phyloP scores from a whole-genome alignment of 2,797 vertebrate species.

The Novumbra hubbsi region DNA sequence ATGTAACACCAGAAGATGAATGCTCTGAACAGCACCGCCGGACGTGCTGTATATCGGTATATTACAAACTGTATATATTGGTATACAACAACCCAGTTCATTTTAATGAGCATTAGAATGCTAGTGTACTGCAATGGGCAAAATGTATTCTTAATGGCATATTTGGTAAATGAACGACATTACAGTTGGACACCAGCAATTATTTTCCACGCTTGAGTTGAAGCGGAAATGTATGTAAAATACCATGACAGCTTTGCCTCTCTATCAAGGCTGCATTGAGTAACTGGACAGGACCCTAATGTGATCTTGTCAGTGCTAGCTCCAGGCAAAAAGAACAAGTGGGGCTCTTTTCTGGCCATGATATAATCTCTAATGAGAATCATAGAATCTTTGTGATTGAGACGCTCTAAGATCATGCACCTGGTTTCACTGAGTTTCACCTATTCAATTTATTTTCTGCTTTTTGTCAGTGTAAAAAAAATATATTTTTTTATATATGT shows the following conservation, averaged over 20 bases:
- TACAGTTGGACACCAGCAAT: not conserved
- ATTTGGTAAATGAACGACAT: not conserved
- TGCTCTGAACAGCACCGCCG: not conserved
- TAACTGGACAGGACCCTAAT: slow-evolving; percentile 4
- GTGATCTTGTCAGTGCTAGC: not conserved
- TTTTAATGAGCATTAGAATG: not conserved
- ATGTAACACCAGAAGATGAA: not conserved
- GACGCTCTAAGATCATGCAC: not conserved
- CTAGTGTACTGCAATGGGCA: not conserved
- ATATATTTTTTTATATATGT: not conserved
- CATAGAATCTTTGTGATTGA: not conserved
- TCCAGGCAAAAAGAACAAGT: not conserved
- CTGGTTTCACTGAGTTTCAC: not conserved
- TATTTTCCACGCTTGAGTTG: not conserved
- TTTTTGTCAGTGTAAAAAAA: not conserved
- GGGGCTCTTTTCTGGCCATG: not conserved
- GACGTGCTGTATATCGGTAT: not conserved
- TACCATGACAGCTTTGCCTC: not conserved
- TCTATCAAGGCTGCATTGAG: not conserved
- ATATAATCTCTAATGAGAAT: not conserved
- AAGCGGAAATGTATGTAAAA: not conserved
- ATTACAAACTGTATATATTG: not conserved
- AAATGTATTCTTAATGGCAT: not conserved
- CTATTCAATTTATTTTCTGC: not conserved
- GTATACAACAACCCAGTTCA: not conserved